These are phyloP conservation scores for Mastacembelus armatus DNA, from an alignment of 2,797 vertebrate species.

Conservation along the genomic window DNA sequence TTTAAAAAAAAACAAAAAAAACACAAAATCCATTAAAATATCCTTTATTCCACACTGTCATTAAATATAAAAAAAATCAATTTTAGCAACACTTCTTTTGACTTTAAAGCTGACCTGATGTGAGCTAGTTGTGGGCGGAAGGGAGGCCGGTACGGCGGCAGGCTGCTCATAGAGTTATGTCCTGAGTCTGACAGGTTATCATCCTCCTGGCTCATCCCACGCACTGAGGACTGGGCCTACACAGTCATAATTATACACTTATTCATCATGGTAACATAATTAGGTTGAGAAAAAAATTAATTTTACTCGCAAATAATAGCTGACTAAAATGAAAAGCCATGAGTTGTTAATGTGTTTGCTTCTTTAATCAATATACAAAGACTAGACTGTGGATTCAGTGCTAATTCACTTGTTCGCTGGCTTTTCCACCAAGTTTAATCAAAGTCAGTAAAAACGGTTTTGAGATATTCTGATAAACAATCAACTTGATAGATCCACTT, in stretches of 20 bases:
- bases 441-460: not conserved
- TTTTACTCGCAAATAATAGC: constrained; percentile 11
- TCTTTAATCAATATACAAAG: not conserved
- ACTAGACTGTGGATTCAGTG: not conserved
- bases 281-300: constrained; percentile 1
- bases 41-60: constrained; percentile 23
- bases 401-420: not conserved
- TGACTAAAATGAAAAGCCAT: not conserved
- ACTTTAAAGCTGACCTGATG: constrained; percentile 80
- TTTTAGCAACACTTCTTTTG: constrained; percentile 9
- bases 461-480: too few species aligned
- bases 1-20: constrained; percentile 2
- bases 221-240: constrained; percentile 74
- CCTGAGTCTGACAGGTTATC: constrained; percentile 90
- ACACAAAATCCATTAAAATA: constrained; percentile 15
- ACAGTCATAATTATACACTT: constrained; percentile 61
- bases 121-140: constrained; percentile 89
- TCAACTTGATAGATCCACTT: too few species aligned
- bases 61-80: constrained; percentile 35
- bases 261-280: constrained; percentile 25
- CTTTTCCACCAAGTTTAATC: not conserved
- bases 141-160: constrained; percentile 89
- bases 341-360: not conserved
- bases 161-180: constrained; percentile 94
- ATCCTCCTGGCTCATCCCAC: constrained; percentile 88